Percentiles rank a stretch among this genome's conserved stretches.
Evolutionary conservation across 2,113 vertebrate species (phyloP).

Genomic region (Cacatua alba): DNA sequence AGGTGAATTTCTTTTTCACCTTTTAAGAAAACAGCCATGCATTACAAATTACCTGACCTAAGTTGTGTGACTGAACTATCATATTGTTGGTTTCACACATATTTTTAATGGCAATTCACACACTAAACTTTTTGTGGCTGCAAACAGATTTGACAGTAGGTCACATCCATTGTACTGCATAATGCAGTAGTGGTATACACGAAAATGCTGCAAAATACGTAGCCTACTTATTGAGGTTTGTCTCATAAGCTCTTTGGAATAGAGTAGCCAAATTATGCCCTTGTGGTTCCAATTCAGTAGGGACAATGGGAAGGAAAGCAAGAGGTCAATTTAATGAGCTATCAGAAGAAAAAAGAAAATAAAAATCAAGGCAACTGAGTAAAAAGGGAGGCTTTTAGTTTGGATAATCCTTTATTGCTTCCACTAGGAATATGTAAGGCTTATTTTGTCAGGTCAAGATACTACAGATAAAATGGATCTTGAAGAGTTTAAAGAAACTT

Average conservation of each 20-base stretch:
- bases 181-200: not conserved
- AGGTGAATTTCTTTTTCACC: not conserved
- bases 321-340: not conserved
- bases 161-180: not conserved
- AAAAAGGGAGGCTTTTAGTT: not conserved
- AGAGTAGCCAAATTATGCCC: not conserved
- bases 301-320: not conserved
- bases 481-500: fast-evolving
- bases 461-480: not conserved
- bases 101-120: not conserved
- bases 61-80: not conserved
- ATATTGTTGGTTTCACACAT: not conserved
- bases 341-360: not conserved
- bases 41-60: not conserved
- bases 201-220: not conserved
- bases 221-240: not conserved
- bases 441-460: not conserved
- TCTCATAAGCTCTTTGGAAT: not conserved
- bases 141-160: not conserved
- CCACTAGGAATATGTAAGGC: not conserved
- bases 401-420: not conserved
- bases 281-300: not conserved
- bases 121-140: not conserved
- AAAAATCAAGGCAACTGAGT: not conserved
- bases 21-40: not conserved